phyloP scores from a whole-genome alignment of 2,113 vertebrate species.

The Leptobrachium leishanense region DNA sequence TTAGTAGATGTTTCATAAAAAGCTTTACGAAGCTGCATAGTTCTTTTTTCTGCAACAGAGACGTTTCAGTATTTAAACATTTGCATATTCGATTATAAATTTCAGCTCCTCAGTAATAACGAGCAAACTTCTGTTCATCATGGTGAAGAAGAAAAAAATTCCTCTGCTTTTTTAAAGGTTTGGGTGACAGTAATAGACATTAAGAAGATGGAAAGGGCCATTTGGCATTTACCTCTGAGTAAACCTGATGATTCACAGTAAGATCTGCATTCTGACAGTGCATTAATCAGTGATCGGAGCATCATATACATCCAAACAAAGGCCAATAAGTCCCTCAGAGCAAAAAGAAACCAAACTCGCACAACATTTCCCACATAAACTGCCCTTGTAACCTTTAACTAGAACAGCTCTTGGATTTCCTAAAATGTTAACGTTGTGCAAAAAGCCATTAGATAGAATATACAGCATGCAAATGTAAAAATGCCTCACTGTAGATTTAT shows the following conservation, averaged over 20 bases:
- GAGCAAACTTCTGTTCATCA: slow-evolving; percentile 1
- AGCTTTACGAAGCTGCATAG: no score
- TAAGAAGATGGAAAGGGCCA: slow-evolving; percentile 41
- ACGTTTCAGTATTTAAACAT: not conserved
- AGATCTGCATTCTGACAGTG: slow-evolving; percentile 15
- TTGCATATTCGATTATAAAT: not conserved
- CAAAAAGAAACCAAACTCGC: slow-evolving; percentile 13
- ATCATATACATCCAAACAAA: slow-evolving; percentile 45
- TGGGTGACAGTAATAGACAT: slow-evolving; percentile 42
- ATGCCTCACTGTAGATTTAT: slow-evolving; percentile 11
- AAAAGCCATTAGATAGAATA: not conserved
- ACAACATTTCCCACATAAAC: slow-evolving; percentile 22
- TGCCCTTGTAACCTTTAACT: slow-evolving; percentile 35
- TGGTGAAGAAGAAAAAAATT: slow-evolving; percentile 18
- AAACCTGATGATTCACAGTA: slow-evolving; percentile 46
- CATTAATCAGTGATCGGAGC: slow-evolving; percentile 44
- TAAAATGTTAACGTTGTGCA: not conserved
- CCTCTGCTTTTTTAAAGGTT: slow-evolving; percentile 21
- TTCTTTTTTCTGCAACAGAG: no score
- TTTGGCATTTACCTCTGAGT: slow-evolving; percentile 45
- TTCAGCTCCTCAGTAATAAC: slow-evolving; percentile 1
- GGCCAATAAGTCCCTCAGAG: slow-evolving; percentile 36
- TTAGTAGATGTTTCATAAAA: no score
- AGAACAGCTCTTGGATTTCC: slow-evolving; percentile 33
- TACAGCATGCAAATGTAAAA: slow-evolving; percentile 2